Evolutionary conservation across 2,888 invertebrate genomes (phyloP), one percentile per base, ranked within the genome.

Genomic region (Stenodera caucasica): DNA sequence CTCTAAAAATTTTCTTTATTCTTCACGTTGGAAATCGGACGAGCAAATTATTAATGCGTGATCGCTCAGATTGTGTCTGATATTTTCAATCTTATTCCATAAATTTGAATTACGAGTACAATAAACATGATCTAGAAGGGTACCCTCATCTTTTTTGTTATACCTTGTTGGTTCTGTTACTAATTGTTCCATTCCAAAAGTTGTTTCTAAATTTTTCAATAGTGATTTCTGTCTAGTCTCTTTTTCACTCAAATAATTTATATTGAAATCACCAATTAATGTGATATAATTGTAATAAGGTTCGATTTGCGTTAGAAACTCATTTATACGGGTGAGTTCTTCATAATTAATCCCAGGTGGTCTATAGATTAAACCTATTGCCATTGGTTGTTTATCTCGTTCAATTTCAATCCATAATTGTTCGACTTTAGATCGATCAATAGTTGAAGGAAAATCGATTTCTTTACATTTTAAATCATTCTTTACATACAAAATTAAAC

Each of bases 71-170:
- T 21, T 12, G 9, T 21, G 1, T 23, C 18, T n/a, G 11, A 32
- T 18, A 14, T 33, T 52, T 18, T 21, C 30, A 32, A 52, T 11
- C 9, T 29, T 29, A 2, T 32, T 33, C 18, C 52, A 52, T n/a
- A 32, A 33, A 12, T 30, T 21, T 7, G 12, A 6, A n/a, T n/a
- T n/a, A n/a, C 1, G 15, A 52, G 30, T 33, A 52, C 32, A 32
- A 30, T 52, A 52, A 8, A 52, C 26, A 33, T 32, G 52, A 52
- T 52, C 52, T 12, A 52, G 7, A 7, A 52, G 30, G 5, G 52
- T 15, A 21, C n/a, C 51, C 2, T n/a, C 32, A 8, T 15, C n/a
- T n/a, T n/a, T 52, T 9, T 21, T 26, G 15, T n/a, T 14, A 21
- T 15, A 18, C 3, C 52, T 52, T 12, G 52, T 52, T 2, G 33